phyloP scores from a whole-genome alignment of 35 echinoderm and acorn worm genomes.

The Ophioderma brevispina region DNA sequence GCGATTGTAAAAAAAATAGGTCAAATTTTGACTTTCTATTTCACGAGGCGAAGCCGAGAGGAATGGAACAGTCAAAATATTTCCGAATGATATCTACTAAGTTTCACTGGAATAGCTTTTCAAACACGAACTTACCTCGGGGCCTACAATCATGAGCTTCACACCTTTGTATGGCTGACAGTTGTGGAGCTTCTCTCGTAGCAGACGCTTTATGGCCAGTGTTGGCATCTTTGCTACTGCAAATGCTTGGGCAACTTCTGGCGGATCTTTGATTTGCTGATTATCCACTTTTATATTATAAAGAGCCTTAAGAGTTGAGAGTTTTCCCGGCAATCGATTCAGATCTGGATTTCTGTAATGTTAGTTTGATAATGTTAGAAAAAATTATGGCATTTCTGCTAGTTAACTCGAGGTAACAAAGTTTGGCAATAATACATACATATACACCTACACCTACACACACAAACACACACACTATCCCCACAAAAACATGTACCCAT shows the following conservation, averaged over 20 bases:
- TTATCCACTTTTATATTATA: conserved; percentile 21
- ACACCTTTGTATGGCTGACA: conserved; percentile 43
- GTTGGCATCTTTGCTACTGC: background rate
- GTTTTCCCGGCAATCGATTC: conserved; percentile 24
- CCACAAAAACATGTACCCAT: too few relatives aligned
- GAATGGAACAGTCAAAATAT: too few relatives aligned
- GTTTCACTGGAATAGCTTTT: too few relatives aligned
- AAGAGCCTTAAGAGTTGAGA: conserved; percentile 49
- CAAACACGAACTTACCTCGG: conserved; percentile 63
- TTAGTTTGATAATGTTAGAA: background rate
- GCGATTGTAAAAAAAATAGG: too few relatives aligned
- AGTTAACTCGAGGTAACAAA: too few relatives aligned
- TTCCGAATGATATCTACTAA: too few relatives aligned
- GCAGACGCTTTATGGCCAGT: conserved; percentile 9
- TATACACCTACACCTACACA: too few relatives aligned
- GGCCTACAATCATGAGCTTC: conserved; percentile 70
- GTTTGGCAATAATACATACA: too few relatives aligned
- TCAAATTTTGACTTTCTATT: too few relatives aligned
- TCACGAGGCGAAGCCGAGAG: too few relatives aligned
- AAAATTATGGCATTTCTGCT: too few relatives aligned
- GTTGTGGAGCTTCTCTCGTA: conserved; percentile 49
- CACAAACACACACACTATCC: too few relatives aligned
- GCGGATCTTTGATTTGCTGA: conserved; percentile 20
- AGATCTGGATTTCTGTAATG: conserved; percentile 48
- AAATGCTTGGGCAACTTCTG: background rate